Conservation (phyloP, 92 coral and sea anemone species). For the Epizoanthus ramosus region DNA sequence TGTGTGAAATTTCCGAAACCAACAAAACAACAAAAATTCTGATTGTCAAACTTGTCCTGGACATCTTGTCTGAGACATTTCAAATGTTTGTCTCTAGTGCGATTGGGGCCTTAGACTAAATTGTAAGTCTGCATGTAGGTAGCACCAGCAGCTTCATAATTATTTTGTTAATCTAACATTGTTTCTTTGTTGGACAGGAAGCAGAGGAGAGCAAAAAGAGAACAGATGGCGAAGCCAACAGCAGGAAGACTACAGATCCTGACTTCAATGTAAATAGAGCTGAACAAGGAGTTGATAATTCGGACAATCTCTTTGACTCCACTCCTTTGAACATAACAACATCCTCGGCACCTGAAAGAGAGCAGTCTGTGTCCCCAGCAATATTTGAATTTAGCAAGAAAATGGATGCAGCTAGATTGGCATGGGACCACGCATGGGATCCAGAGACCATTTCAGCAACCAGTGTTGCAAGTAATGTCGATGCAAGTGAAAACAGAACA, state of each 20-base stretch:
- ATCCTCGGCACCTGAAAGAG: conserved; percentile 68
- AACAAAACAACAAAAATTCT: too few relatives aligned
- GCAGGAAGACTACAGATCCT: conserved; percentile 72
- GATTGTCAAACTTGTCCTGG: too few relatives aligned
- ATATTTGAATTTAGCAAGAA: conserved; percentile 74
- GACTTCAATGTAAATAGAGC: conserved; percentile 63
- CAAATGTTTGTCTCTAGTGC: too few relatives aligned
- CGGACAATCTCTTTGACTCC: conserved; percentile 66
- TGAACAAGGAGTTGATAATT: conserved; percentile 63
- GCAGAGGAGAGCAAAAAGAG: conserved; percentile 52
- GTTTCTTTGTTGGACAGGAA: conserved; percentile 4
- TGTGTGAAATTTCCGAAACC: too few relatives aligned
- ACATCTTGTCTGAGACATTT: too few relatives aligned
- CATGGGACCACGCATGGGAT: conserved; percentile 80
- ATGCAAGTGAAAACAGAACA: conserved; percentile 48
- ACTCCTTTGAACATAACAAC: conserved; percentile 72
- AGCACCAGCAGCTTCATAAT: not conserved
- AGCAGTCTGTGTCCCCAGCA: conserved; percentile 78
- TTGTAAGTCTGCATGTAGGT: too few relatives aligned
- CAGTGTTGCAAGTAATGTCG: conserved; percentile 54
- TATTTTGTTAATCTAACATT: not conserved
- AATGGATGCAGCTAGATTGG: conserved; percentile 82
- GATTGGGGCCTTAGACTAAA: too few relatives aligned
- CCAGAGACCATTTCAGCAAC: conserved; percentile 52
- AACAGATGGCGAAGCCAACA: conserved; percentile 53